Evolutionary conservation across 2,888 invertebrate species (phyloP), one percentile per base, ranked within the genome.

Genomic region (Mechanitis mazaeus): DNA sequence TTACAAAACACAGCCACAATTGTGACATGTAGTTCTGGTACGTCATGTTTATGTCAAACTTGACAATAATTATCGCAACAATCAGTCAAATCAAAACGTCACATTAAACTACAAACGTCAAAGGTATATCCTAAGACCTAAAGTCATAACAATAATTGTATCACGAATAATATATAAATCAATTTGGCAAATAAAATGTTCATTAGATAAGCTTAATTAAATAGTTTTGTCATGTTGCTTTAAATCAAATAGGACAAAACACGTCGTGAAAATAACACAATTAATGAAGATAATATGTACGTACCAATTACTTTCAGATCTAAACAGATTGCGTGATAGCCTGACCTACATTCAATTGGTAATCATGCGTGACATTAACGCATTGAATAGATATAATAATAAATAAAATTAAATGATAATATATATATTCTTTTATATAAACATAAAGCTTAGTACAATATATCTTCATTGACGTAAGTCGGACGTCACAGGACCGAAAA

Each of bases 291-390:
- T 64, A 63, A 62, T 55, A 46, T 28, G 54, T 20, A 33, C 55
- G 56, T 54, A 56, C 53, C 33, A 42, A 59, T 62, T 66, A 63
- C 64, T 63, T 63, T 68, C 64, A 58, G 68, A 65, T 72, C 66
- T 65, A 62, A 68, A 61, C 31, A 66, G 64, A 69, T 71, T 65
- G 69, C 71, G 70, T 74, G 80, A 73, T 83, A 81, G 70, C 79
- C 70, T 86, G 78, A 81, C 87, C 85, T 71, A 87, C 76, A 84
- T 87, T 77, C 76, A 71, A 67, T 64, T 68, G 75, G 73, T 80
- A 81, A 84, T 85, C 81, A 81, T 77, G 83, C 84, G 80, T 80
- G 81, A 81, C 84, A 83, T 42, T 61, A 58, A 63, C 6, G 50
- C 31, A 50, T 50, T 31, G 50, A 31, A 9, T 11, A 54, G 50